These are phyloP conservation scores for Percopsis omiscomaycus DNA, from an alignment of 2,797 vertebrate genomes.

Conservation along the genomic window DNA sequence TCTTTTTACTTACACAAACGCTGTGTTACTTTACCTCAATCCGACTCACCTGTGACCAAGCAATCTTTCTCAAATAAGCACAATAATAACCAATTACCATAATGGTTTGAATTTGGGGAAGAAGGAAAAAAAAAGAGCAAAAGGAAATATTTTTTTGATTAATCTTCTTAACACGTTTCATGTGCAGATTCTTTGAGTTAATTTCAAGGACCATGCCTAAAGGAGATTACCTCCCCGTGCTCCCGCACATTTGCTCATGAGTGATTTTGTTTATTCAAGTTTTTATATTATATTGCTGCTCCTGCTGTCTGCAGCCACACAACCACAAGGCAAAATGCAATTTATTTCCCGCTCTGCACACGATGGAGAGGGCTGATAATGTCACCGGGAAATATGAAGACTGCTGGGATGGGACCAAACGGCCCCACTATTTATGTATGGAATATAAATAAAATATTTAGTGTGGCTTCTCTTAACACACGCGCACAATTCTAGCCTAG, in stretches of 20 bases:
- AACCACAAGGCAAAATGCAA: conserved; percentile 80
- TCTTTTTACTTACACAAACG: conserved; percentile 39
- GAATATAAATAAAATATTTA: conserved; percentile 83
- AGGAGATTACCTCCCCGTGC: conserved; percentile 82
- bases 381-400: conserved; percentile 82
- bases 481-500: conserved; percentile 14
- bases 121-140: conserved; percentile 30
- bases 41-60: conserved; percentile 73
- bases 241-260: conserved; percentile 83
- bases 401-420: conserved; percentile 79
- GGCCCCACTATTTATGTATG: conserved; percentile 82
- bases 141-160: conserved; percentile 72
- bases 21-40: conserved; percentile 65
- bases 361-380: conserved; percentile 82
- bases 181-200: conserved; percentile 82
- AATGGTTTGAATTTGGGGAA: conserved; percentile 69
- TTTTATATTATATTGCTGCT: conserved; percentile 82
- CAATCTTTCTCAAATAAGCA: conserved; percentile 75
- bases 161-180: conserved; percentile 81
- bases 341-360: conserved; percentile 80
- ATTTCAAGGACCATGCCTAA: conserved; percentile 82
- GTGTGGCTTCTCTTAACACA: conserved; percentile 51
- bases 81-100: conserved; percentile 77
- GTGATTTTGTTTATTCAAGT: conserved; percentile 86
- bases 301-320: conserved; percentile 72